Base-by-base conservation (phyloP, 35 echinoderm and acorn worm species). In the Lytechinus variegatus region DNA sequence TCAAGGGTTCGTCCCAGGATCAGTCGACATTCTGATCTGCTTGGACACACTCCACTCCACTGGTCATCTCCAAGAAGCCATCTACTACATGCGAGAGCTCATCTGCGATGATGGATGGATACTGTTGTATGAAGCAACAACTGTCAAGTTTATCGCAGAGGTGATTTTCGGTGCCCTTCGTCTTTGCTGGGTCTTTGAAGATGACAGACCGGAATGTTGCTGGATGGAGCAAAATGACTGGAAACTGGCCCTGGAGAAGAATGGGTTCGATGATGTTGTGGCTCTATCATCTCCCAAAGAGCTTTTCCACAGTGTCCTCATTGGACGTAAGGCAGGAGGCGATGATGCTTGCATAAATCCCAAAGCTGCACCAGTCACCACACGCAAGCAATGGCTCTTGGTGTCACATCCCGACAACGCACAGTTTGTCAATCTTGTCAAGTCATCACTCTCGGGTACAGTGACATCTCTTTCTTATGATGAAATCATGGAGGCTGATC, bases 41-140 rank as follows among this genome's bases (percentile, higher is more conserved):
- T 56, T 99, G n/a, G 98, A 99, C 87, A 97, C 97, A 8, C 95
- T 99, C 53, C 98, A 99, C 87, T 97, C 97, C 10, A 89, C 97
- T n/a, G 96, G 95, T 9, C 95, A 99, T 60, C 60, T 99, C 12
- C 55, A 99, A 28, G 86, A 95, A 21, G 94, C 96, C 66, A 86
- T 97, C 54, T 92, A 95, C 29, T 95, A 95, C 95, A 97, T 99
- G 93, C 94, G 95, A n/a, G 94, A 97, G n/a, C 97, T 99, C 14
- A 54, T 99, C 53, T 94, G 92, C 27, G 96, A 96, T 52, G 95
- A 99, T 95, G 98, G 98, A 5, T 94, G 95, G 94, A 91, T 99
- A 53, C 94, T 99, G 28, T 94, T 99, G 52, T 96, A 95, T 72
- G 98, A 99, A 86, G 98, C 95, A 56, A 99, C 98, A 52, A 96